Evolutionary conservation across 2,113 vertebrate genomes (phyloP), one percentile per base, ranked within the genome.

Genomic region (Phoxinus phoxinus): DNA sequence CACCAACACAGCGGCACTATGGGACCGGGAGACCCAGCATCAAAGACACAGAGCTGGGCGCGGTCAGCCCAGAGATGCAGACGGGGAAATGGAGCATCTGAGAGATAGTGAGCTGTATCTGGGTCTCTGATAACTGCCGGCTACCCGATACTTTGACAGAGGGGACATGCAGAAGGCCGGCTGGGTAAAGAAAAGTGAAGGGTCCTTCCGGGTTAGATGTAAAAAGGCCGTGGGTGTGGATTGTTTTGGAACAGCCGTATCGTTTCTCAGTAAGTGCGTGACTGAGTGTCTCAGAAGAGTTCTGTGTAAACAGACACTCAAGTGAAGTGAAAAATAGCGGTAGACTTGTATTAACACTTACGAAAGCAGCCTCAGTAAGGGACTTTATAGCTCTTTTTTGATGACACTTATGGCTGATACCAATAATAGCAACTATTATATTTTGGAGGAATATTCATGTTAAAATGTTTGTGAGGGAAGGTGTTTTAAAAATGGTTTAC

Each of bases 61-160:
- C 37, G 78, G 76, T 46, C 35, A 25, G 58, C 77, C 58, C 61
- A n/a, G 58, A 80, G 77, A 80, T 61, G 25, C 44, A 48, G 61
- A 81, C 4, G 13, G 75, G 87, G 87, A 88, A 88, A 84, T 77
- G 71, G 69, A 74, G 58, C 69, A 86, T 86, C 59, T 72, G 69
- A 61, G 37, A 81, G 87, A 88, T 84, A 81, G 59, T 6, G 61
- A 58, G 46, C 11, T 76, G 76, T 61, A 61, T 88, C 75, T 81
- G 85, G 44, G 53, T 73, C 67, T 86, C 46, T 27, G 25, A 65
- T 59, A 59, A 51, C 61, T 59, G 13, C 13, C 21, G 63, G 63
- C 61, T 25, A 69, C 46, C 85, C 74, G 69, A 72, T 74, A 37
- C 37, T 79, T 30, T 30, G 72, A 73, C 23, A 46, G 58, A 13